phyloP scores from a whole-genome alignment of 2,113 vertebrate genomes.

The Pterocles burchelli region DNA sequence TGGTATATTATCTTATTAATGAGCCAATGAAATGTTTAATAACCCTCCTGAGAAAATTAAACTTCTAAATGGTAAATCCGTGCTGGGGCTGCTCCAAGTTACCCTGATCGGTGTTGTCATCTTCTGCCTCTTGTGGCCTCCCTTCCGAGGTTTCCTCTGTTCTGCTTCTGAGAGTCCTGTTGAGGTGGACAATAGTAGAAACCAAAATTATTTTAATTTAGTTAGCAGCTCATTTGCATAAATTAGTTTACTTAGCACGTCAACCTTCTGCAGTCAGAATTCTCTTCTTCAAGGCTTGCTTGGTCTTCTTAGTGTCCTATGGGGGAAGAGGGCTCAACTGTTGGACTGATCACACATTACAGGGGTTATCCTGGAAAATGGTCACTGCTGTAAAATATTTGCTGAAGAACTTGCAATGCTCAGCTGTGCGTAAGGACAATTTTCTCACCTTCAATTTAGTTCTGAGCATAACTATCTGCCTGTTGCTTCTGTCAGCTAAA shows the following conservation, averaged over 20 bases:
- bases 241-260: neutral
- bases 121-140: neutral
- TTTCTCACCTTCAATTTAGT: neutral
- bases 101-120: neutral
- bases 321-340: neutral
- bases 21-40: slow-evolving; percentile 67
- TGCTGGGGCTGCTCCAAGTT: neutral
- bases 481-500: neutral
- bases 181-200: slow-evolving; percentile 18
- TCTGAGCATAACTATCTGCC: neutral
- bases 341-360: rapidly evolving
- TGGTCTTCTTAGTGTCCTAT: neutral
- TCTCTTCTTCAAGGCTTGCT: neutral
- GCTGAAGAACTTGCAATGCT: neutral
- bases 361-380: too few species aligned
- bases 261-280: neutral
- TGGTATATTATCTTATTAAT: slow-evolving; percentile 49
- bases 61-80: neutral
- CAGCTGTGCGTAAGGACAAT: neutral
- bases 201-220: neutral
- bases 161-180: neutral
- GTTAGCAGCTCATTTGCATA: slow-evolving; percentile 9
- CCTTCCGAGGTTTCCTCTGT: neutral
- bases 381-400: neutral
- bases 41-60: slow-evolving; percentile 54